Base-by-base conservation (phyloP, 2,113 vertebrate genomes). In the Phaetusa simplex region DNA sequence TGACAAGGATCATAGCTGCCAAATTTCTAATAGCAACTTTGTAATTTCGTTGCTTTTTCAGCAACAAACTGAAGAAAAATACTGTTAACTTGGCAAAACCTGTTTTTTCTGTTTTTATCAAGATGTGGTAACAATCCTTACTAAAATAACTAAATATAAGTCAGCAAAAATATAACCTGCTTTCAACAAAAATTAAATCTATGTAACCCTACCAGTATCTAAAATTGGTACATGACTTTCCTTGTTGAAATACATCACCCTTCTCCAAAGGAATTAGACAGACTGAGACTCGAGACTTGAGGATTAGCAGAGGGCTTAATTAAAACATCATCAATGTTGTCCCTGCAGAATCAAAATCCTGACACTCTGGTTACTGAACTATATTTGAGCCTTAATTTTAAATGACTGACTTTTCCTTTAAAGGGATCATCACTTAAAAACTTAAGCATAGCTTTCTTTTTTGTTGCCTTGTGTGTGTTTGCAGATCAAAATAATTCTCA, bases 251-350 rank as follows among this genome's bases (percentile, higher is more conserved):
- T 78, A 81, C 47, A 89, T 94, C 85, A 52, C 50, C 76, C 40
- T 86, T 85, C 93, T 96, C 69, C 61, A 77, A 79, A 77, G 0
- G 13, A 84, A 91, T 95, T 96, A 95, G 83, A 56, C 59, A 79
- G 95, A 64, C 77, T 93, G 88, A 89, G 73, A 88, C 80, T 96
- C 38, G 8, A 80, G 88, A 81, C 62, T 6, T 74, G 66, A 90
- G 82, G 96, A 95, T 97, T 97, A 97, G 90, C 69, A 45, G 62
- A 88, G 47, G 29, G 64, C 89, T 97, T 97, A 96, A 96, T 97
- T 95, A 87, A 94, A 94, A 92, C 84, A 95, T 93, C 82, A 64
- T 84, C 87, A 52, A 1, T 53, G 76, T 81, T 92, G 93, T 97
- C 96, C 93, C 93, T 65, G 84, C 70, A 95, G 96, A 95, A 78